These are phyloP conservation scores for Nymphalis polychloros DNA, from an alignment of 2,888 invertebrate genomes.

Conservation along the genomic window DNA sequence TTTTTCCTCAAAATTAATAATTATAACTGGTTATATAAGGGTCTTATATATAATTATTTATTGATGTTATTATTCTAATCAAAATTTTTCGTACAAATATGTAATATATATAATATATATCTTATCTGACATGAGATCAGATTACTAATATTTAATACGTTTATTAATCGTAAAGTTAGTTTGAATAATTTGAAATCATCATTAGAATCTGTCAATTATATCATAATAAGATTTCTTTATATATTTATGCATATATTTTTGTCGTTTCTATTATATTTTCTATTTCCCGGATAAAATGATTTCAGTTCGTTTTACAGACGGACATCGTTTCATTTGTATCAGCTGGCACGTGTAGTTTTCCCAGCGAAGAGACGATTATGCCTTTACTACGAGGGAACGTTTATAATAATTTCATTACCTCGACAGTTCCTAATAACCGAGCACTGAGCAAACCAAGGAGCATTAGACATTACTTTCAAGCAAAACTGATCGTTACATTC, in stretches of 20 bases:
- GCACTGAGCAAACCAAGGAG: constrained; percentile 37
- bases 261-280: background rate
- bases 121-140: too few species aligned
- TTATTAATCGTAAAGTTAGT: too few species aligned
- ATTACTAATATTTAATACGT: too few species aligned
- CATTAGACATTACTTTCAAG: constrained; percentile 29
- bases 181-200: too few species aligned
- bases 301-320: background rate
- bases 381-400: constrained; percentile 49
- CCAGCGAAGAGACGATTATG: constrained; percentile 58
- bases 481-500: constrained; percentile 11
- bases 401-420: constrained; percentile 67
- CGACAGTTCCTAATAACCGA: constrained; percentile 53
- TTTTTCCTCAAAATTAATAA: too few species aligned
- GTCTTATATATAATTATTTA: too few species aligned
- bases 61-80: too few species aligned
- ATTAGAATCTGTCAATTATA: too few species aligned
- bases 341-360: constrained; percentile 58
- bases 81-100: too few species aligned
- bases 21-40: too few species aligned
- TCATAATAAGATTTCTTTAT: too few species aligned
- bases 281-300: background rate
- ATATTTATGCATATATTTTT: background rate
- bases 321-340: background rate
- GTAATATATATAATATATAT: too few species aligned